Base-by-base conservation (phyloP, 2,797 vertebrate species). In the Diglossa cyanea region DNA sequence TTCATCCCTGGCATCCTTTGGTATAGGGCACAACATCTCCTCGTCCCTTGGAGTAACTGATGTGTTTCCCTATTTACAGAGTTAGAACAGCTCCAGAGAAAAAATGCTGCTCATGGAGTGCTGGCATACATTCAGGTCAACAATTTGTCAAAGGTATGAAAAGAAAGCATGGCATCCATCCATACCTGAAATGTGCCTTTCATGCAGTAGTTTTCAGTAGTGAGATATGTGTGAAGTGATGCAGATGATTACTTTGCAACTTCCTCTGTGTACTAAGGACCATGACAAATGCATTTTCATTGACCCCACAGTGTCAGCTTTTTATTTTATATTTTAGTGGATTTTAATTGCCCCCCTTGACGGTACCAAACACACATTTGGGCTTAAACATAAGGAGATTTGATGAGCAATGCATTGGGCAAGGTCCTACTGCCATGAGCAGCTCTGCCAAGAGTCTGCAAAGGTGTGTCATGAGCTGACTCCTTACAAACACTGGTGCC, bases 1-100 rank as follows among this genome's bases (percentile, higher is more conserved):
- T 55, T 93, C 21, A 86, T 28, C 21, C 53, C 77, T 82, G 24
- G 23, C n/a, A 70, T n/a, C 47, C 53, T 92, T 93, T 77, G 30
- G 19, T 58, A 70, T n/a, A 54, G 68, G 89, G 50, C 44, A 88
- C 37, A 75, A 66, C 20, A 19, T 89, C 20, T 68, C 57, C 68
- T 21, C 80, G 71, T 95, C 54, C 21, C 9, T 77, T 42, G 35
- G 77, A 73, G 17, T 13, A 86, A 26, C 6, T 6, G 31, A 39
- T 75, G 15, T 17, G 3, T 54, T 84, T 89, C 70, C 40, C 10
- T 79, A 31, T 91, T 94, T 91, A 31, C 1, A 8, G 53, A 77
- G 42, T 61, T 66, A 58, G 82, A 96, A 62, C 39, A 88, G 14
- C 26, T 76, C 62, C 61, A 90, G 77, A 89, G 77, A 66, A 74